Conservation (phyloP, 1,140 invertebrate genomes). For the Bombus ignitus region DNA sequence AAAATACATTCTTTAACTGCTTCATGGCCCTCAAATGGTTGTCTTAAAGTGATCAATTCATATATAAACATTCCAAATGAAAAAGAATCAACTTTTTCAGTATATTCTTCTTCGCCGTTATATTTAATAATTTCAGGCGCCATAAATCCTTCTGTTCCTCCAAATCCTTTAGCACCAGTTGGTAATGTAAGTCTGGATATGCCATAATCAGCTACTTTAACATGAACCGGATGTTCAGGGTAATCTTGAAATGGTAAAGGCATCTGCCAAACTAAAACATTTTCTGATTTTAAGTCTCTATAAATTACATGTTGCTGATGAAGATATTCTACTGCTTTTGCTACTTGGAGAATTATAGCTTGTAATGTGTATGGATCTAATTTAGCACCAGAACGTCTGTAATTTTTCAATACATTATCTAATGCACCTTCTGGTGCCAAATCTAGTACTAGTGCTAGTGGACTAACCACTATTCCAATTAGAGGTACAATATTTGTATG, state of each 20-base stretch:
- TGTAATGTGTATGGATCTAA: constrained; percentile 92
- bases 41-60: constrained; percentile 95
- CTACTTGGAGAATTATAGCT: constrained; percentile 93
- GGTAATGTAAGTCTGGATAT: constrained; percentile 94
- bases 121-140: constrained; percentile 99
- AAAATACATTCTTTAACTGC: constrained; percentile 97
- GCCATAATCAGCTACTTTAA: constrained; percentile 98
- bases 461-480: constrained; percentile 93
- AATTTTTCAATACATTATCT: constrained; percentile 91
- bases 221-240: constrained; percentile 88
- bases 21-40: constrained; percentile 97
- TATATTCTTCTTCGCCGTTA: constrained; percentile 99
- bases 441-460: constrained; percentile 95
- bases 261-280: constrained; percentile 98
- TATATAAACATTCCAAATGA: constrained; percentile 99
- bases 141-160: constrained; percentile 99
- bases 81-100: constrained; percentile 99
- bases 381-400: constrained; percentile 91
- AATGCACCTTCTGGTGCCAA: constrained; percentile 96
- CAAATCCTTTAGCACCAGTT: constrained; percentile 98
- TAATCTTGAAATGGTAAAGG: constrained; percentile 89
- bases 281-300: constrained; percentile 98
- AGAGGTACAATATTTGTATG: constrained; percentile 97
- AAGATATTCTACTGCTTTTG: constrained; percentile 97
- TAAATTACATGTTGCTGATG: constrained; percentile 98